These are phyloP conservation scores for Ptychobarbus kaznakovi DNA, from an alignment of 2,797 vertebrate genomes.

Conservation along the genomic window DNA sequence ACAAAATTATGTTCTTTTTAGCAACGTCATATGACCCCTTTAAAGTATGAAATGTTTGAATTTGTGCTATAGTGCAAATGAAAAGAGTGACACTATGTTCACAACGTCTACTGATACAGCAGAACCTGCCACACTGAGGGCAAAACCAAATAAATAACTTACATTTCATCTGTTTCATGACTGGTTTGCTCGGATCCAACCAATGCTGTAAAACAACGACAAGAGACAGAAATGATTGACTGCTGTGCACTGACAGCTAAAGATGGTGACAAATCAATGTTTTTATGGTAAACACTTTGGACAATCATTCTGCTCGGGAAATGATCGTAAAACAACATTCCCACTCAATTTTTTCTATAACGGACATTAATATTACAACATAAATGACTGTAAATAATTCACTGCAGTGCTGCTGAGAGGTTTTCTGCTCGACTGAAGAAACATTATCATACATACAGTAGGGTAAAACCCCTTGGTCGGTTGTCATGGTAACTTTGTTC, in stretches of 20 bases:
- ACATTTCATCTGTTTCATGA: conserved; percentile 98
- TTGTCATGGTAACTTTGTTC: conserved; percentile 48
- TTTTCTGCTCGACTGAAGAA: conserved; percentile 56
- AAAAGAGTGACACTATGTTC: neutral
- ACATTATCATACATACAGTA: conserved; percentile 27
- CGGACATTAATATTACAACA: conserved; percentile 44
- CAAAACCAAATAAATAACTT: conserved; percentile 73
- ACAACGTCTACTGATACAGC: neutral
- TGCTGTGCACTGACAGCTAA: neutral
- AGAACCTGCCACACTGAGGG: neutral
- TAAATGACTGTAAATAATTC: conserved; percentile 52
- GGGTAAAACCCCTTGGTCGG: conserved; percentile 25
- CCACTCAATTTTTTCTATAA: conserved; percentile 6
- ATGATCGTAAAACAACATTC: conserved; percentile 18
- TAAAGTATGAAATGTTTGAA: neutral
- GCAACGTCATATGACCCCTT: too few relatives aligned
- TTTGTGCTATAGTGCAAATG: neutral
- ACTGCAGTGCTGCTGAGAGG: conserved; percentile 17
- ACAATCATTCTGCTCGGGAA: conserved; percentile 17
- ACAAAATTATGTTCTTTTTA: too few relatives aligned
- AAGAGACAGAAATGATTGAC: conserved; percentile 25
- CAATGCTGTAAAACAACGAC: conserved; percentile 85
- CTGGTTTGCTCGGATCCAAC: conserved; percentile 95
- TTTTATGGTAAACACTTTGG: neutral
- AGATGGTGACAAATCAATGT: neutral